Base-by-base conservation (phyloP, 2,888 invertebrate genomes). In the Onthophagus sagittarius region DNA sequence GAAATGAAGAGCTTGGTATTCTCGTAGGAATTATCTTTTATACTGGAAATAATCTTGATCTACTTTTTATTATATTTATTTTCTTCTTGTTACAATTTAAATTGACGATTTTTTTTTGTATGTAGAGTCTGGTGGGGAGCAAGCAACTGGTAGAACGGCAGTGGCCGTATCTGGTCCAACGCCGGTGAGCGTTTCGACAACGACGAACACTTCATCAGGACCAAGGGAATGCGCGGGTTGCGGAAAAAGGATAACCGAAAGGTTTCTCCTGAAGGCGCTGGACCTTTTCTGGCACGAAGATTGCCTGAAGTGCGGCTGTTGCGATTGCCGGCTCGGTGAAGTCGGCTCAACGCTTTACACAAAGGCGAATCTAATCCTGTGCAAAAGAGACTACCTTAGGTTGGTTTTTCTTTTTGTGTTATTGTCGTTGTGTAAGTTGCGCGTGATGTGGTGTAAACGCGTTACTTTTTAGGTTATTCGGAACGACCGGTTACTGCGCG, bases 261-360 rank as follows among this genome's bases (percentile, higher is more conserved):
- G 93, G 85, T 94, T 89, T 85, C 89, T 96, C 65, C 89, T 96
- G 79, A 94, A 93, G 83, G 96, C 96, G 0, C 88, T 96, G 86
- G 96, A 96, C 84, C 88, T 95, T 83, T 94, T 91, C 86, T 97
- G 97, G 96, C 97, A 97, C 86, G 96, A 97, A 81, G 96, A 96
- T 86, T 96, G 96, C 82, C 89, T 97, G 77, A 96, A 96, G 83
- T 95, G 95, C 83, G 94, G 95, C 75, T 96, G 96, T 86, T 97
- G 97, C 83, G 95, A 96, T 86, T 96, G 96, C 85, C 89, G 96
- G 71, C 90, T 97, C n/a, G 96, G 96, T 0, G 96, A 97, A 86
- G 95, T 96, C 63, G 96, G 96, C 76, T 94, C 95, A 72, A 95
- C 95, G 77, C 88, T 96, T 71, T 97, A 94, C 86, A 94, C 94